Conservation (phyloP, 2,888 invertebrate genomes). For the Cerastis leucographa region DNA sequence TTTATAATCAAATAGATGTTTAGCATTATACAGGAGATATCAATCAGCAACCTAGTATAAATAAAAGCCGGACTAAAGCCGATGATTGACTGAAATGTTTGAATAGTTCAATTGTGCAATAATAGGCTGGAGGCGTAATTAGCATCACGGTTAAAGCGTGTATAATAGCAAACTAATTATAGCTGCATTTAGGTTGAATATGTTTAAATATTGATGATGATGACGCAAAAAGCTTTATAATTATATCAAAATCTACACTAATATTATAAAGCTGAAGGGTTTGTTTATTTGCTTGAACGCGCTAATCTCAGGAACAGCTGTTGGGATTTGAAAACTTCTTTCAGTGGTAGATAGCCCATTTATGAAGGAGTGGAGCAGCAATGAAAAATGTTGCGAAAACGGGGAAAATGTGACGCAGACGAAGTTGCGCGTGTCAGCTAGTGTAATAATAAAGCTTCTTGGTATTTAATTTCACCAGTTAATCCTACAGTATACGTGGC, state of each 20-base stretch:
- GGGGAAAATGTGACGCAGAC: no score
- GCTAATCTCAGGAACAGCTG: no score
- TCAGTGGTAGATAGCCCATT: no score
- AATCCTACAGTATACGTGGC: background rate
- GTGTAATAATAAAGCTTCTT: background rate
- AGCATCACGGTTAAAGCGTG: background rate
- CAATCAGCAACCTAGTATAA: constrained; percentile 29
- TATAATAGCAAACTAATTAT: background rate
- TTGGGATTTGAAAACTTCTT: no score
- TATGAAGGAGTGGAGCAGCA: no score
- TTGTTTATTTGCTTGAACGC: no score
- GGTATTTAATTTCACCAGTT: background rate
- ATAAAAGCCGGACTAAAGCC: constrained; percentile 13
- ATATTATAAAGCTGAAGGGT: no score
- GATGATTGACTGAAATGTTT: constrained; percentile 43
- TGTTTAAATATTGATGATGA: background rate
- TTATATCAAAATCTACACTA: background rate
- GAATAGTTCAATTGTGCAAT: background rate
- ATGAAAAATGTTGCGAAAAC: no score
- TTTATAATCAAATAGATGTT: background rate
- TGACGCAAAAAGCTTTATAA: background rate
- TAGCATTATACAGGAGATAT: constrained; percentile 5
- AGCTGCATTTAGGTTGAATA: background rate
- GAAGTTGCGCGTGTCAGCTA: no score
- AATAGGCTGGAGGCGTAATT: background rate